Evolutionary conservation across 30 jellyfish, hydroid and myxozoan species (phyloP).

Genomic region (Chironex yamaguchii): DNA sequence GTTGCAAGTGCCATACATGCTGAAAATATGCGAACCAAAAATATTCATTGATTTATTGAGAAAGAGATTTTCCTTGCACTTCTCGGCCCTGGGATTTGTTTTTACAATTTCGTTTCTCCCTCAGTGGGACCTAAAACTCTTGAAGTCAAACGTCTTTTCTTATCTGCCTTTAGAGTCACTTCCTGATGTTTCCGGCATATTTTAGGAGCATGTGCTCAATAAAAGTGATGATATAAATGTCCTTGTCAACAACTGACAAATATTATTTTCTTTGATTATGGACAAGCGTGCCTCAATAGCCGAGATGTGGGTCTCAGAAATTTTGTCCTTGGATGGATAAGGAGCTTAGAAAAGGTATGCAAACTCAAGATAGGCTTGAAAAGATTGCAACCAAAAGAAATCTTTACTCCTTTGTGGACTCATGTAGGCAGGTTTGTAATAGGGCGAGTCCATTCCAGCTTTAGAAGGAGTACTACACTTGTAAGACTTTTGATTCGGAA

Average conservation of each 20-base stretch:
- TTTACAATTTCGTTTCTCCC: too few species aligned
- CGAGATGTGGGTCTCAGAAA: constrained; percentile 50
- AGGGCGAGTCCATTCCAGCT: background rate
- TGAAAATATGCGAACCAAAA: too few species aligned
- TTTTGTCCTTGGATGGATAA: constrained; percentile 59
- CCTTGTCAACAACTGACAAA: constrained; percentile 20
- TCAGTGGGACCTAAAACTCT: too few species aligned
- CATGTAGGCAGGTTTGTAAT: background rate
- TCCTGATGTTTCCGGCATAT: constrained; percentile 55
- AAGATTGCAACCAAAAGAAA: constrained; percentile 12
- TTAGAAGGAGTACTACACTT: constrained; percentile 5
- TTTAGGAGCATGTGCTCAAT: constrained; percentile 55
- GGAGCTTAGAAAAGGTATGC: constrained; percentile 35
- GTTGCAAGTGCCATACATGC: too few species aligned
- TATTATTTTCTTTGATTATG: constrained; percentile 15
- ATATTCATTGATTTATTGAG: too few species aligned
- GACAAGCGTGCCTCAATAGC: constrained; percentile 33
- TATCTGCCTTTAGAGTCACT: too few species aligned
- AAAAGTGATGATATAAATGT: constrained; percentile 14
- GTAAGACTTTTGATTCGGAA: constrained; percentile 1
- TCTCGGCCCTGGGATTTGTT: too few species aligned
- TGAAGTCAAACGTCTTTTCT: too few species aligned
- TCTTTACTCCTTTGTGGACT: background rate
- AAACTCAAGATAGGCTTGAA: constrained; percentile 51
- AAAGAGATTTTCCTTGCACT: too few species aligned